Percentiles rank a stretch among this genome's conserved stretches.
These are phyloP conservation scores for Meloe dianella DNA, from an alignment of 2,888 invertebrate genomes.

Conservation along the genomic window DNA sequence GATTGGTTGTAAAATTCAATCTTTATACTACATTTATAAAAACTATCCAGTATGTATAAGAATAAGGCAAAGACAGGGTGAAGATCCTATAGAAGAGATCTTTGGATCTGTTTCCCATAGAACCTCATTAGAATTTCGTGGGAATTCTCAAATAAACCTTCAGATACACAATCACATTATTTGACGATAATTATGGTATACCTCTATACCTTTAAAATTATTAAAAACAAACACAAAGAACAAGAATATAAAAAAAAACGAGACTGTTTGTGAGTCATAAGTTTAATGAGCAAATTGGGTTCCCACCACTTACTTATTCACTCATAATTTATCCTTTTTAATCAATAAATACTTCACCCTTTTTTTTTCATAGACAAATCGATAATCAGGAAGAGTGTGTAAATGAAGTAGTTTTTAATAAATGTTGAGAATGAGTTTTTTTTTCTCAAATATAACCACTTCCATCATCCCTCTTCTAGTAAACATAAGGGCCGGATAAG, in stretches of 20 bases:
- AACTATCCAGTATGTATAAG: not conserved
- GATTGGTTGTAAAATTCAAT: not conserved
- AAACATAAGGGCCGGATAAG: conserved; percentile 6
- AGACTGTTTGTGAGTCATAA: not conserved
- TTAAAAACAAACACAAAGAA: not conserved
- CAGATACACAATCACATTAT: not conserved
- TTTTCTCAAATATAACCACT: not conserved
- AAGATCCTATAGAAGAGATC: conserved; percentile 5
- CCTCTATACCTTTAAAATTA: not conserved
- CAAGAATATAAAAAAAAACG: no score
- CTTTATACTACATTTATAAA: not conserved
- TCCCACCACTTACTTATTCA: not conserved
- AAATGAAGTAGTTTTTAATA: conserved; percentile 2
- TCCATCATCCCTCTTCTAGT: not conserved
- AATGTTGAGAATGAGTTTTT: conserved; percentile 5
- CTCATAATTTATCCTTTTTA: not conserved
- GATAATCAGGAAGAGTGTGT: not conserved
- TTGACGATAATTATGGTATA: not conserved
- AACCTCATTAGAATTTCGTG: conserved; percentile 4
- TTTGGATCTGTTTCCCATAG: not conserved
- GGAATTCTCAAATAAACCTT: not conserved
- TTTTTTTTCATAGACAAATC: not conserved
- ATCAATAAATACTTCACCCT: not conserved
- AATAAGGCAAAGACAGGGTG: not conserved
- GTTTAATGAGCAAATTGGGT: not conserved